Conservation (phyloP, 2,797 vertebrate genomes). For the Megaceryle alcyon region DNA sequence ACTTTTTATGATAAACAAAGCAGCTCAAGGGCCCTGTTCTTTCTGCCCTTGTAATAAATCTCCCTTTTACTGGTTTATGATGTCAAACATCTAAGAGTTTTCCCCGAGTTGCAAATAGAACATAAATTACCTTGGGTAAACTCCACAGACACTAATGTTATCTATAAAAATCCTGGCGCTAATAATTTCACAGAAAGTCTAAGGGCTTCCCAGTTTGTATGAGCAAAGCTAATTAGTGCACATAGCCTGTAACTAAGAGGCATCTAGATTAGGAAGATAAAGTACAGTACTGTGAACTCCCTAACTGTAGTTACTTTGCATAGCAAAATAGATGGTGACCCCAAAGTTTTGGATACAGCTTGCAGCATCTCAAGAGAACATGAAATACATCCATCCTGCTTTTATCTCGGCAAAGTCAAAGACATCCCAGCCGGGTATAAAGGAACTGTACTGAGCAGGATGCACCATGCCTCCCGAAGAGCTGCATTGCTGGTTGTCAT, state of each 20-base stretch:
- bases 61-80: slow-evolving; percentile 18
- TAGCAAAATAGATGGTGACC: background rate
- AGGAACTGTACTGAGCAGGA: background rate
- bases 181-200: background rate
- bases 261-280: background rate
- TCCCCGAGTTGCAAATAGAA: slow-evolving; percentile 30
- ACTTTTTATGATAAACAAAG: slow-evolving; percentile 27
- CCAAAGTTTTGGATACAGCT: background rate
- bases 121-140: slow-evolving; percentile 54
- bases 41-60: slow-evolving; percentile 39
- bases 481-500: background rate
- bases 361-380: background rate
- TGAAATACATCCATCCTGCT: background rate
- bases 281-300: background rate
- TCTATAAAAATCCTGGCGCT: background rate
- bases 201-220: background rate
- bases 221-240: background rate
- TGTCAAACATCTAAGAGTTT: slow-evolving; percentile 56
- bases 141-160: background rate
- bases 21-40: slow-evolving; percentile 18
- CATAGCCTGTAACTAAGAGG: background rate
- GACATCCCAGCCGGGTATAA: fast-evolving
- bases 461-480: background rate
- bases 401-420: background rate
- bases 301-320: background rate